Base-by-base conservation (phyloP, 2,113 vertebrate species). In the Antigone vipio region DNA sequence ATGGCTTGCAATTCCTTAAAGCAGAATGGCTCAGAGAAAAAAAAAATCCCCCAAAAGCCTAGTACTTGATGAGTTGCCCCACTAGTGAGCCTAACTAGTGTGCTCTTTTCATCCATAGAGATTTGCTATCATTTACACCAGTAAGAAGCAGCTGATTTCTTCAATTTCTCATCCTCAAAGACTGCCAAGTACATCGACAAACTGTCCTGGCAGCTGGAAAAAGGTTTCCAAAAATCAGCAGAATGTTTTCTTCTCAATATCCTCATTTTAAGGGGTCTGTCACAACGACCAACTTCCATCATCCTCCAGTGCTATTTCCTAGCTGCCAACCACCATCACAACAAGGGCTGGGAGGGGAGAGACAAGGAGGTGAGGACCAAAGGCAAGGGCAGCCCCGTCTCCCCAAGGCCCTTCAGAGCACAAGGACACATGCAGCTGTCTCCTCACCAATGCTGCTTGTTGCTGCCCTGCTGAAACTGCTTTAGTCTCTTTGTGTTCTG, bases 271-370 rank as follows among this genome's bases (percentile, higher is more conserved):
- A 74, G 47, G n/a, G 17, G 10, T 58, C 27, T 86, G 45, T 92
- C 38, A 38, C 3, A 66, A 30, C 0, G 1, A 45, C 15, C 40
- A 47, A 15, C 12, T 72, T 69, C 58, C 35, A 5, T 49, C 27
- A 45, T 30, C 4, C 35, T 83, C 20, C 44, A 60, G 32, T 19
- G 59, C 6, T 69, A 4, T 62, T 85, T 83, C 38, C 24, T 20
- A 67, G 35, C 19, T 53, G 75, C 22, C 38, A 55, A 58, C n/a
- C 2, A 3, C 26, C 67, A 38, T 12, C 49, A 19, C 67, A 58
- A 9, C 9, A 4, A 16, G 21, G 49, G 21, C 19, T 77, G 35
- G 42, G 6, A 58, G 22, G 11, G 16, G 32, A 69, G 15, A 88
- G 19, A 38, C 11, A n/a, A 30, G n/a, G 34, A 83, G 12, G 11